phyloP scores from a whole-genome alignment of 2,113 vertebrate species.

The Tragelaphus strepsiceros region DNA sequence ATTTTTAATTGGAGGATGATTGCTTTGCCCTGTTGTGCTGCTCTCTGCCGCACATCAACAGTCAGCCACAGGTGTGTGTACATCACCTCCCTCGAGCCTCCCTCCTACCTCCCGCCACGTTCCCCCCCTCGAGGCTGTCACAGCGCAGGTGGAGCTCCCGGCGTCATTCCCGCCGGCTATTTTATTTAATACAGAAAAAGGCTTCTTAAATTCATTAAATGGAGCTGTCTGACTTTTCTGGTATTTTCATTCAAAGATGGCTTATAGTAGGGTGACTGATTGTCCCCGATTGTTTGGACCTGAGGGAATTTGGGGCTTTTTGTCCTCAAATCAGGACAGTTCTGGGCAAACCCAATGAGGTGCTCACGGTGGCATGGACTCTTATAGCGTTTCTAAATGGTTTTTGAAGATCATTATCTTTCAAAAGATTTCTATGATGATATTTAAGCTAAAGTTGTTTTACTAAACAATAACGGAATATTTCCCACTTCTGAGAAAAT shows the following conservation, averaged over 20 bases:
- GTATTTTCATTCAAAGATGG: background rate
- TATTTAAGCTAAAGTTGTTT: slow-evolving; percentile 19
- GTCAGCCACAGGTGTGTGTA: rapidly evolving
- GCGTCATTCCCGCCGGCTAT: background rate
- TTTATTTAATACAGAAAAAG: background rate
- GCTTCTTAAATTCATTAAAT: background rate
- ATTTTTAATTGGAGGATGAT: background rate
- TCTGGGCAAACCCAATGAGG: background rate
- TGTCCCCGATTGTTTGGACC: background rate
- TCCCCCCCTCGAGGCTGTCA: background rate
- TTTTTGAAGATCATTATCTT: background rate
- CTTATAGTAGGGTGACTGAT: background rate
- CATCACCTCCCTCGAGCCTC: background rate
- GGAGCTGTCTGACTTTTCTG: background rate
- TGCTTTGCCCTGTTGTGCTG: background rate
- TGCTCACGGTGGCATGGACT: background rate
- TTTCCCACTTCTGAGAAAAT: background rate
- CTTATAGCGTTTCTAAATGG: background rate
- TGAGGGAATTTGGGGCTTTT: background rate
- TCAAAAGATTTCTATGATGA: background rate
- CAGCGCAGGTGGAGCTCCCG: background rate
- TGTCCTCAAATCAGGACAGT: background rate
- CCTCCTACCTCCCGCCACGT: rapidly evolving
- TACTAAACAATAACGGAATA: background rate
- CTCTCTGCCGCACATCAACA: background rate